Evolutionary conservation across 2,113 vertebrate genomes (phyloP), one percentile per base, ranked within the genome.

Genomic region (Struthidea cinerea): DNA sequence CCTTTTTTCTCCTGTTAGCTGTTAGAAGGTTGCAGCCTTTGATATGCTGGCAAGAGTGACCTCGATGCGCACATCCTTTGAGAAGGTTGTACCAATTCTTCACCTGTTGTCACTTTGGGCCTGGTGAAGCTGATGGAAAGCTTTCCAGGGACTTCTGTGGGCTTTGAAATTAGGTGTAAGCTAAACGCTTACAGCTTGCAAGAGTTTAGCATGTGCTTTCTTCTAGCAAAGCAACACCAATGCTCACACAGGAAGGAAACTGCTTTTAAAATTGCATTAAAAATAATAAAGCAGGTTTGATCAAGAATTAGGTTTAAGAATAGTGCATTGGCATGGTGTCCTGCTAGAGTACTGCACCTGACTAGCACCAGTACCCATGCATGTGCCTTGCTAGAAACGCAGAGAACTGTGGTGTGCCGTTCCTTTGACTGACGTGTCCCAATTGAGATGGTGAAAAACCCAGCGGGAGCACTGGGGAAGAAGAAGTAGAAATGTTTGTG

Each of bases 391-490:
- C 21, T 35, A 65, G 73, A 28, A 52, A 55, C 46, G 56, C 15
- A 60, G 41, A 59, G 18, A 12, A 6, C 5, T n/a, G 27, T 22
- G 21, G 35, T 26, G 15, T 37, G 37, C 27, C 0, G 0, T 14
- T 32, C 8, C 69, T 67, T 59, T 13, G 24, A 71, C 16, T 1
- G 9, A 50, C 0, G 2, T 20, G 30, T 15, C 20, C 19, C 11
- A 13, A 16, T 1, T 0, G 2, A 56, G 41, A 68, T 7, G 9
- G 18, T 59, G 59, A 9, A 91, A 84, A 87, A 46, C 8, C 4
- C 9, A 13, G 18, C 5, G 21, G 2, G 2, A 18, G 6, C 5
- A 3, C 0, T 19, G 20, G 28, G 10, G 16, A 65, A 37, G 42
- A 61, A 78, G 59, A 65, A 35, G 9, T 42, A 39, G 44, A 64